Conservation (phyloP, 2,113 vertebrate species). For the Chaetura pelagica region DNA sequence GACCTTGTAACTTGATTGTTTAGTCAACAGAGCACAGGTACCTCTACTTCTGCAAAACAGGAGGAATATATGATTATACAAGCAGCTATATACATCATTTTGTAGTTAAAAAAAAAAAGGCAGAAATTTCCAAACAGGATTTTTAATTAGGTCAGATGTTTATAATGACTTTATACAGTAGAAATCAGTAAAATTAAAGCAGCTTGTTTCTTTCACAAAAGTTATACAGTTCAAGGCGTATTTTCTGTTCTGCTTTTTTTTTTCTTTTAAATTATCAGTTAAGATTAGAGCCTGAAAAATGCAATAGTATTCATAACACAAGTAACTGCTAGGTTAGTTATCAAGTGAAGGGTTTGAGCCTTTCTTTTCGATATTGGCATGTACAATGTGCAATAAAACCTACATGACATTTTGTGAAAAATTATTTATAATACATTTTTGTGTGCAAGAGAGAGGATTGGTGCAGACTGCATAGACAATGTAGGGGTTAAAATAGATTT, state of each 20-base stretch:
- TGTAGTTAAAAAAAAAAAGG: constrained; percentile 22
- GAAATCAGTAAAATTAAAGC: constrained; percentile 17
- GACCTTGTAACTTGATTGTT: background rate
- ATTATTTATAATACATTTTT: constrained; percentile 80
- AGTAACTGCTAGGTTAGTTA: constrained; percentile 6
- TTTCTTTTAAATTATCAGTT: constrained; percentile 31
- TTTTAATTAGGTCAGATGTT: constrained; percentile 50
- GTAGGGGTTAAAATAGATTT: constrained; percentile 52
- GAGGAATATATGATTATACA: background rate
- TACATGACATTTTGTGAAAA: constrained; percentile 69
- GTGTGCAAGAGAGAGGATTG: constrained; percentile 69
- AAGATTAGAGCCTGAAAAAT: constrained; percentile 21
- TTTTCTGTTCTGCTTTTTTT: constrained; percentile 20
- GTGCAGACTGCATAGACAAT: constrained; percentile 65
- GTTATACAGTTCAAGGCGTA: background rate
- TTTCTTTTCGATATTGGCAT: constrained; percentile 59
- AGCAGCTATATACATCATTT: constrained; percentile 18
- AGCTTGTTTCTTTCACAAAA: background rate
- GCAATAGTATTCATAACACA: constrained; percentile 1
- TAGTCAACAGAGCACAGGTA: background rate
- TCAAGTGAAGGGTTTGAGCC: constrained; percentile 13
- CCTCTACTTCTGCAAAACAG: constrained; percentile 35
- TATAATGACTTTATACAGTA: constrained; percentile 55
- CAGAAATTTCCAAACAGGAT: background rate
- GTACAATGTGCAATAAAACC: constrained; percentile 78